phyloP scores from a whole-genome alignment of 2,797 vertebrate genomes.

The Betta splendens region DNA sequence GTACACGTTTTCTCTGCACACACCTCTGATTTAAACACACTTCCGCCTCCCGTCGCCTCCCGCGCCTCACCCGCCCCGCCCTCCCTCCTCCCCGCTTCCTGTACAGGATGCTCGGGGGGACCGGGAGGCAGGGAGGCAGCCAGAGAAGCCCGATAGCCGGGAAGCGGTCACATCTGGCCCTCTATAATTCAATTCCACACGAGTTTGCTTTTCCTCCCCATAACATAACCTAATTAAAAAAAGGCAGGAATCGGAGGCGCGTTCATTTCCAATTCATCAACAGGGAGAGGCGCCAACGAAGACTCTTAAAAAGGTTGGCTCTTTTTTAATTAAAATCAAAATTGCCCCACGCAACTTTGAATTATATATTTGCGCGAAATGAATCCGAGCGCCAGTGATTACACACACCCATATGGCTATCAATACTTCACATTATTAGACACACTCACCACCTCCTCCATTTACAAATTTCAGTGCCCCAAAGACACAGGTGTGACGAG shows the following conservation, averaged over 20 bases:
- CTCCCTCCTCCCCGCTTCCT: conserved; percentile 53
- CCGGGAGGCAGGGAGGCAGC: conserved; percentile 48
- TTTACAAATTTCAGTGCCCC: conserved; percentile 51
- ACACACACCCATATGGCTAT: conserved; percentile 72
- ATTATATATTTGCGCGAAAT: conserved; percentile 81
- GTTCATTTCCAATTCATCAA: conserved; percentile 81
- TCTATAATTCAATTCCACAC: conserved; percentile 77
- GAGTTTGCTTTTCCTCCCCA: conserved; percentile 76
- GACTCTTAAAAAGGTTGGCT: conserved; percentile 73
- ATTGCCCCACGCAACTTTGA: conserved; percentile 76
- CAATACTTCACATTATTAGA: conserved; percentile 71
- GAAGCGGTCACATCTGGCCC: conserved; percentile 77
- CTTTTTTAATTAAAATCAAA: conserved; percentile 83
- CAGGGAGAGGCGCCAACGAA: conserved; percentile 58
- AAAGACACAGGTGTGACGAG: conserved; percentile 66
- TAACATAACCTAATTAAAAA: conserved; percentile 82
- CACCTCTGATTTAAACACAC: conserved; percentile 58
- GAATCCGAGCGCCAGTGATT: conserved; percentile 72
- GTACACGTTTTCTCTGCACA: conserved; percentile 60
- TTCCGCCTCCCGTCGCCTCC: conserved; percentile 48
- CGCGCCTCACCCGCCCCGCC: conserved; percentile 14
- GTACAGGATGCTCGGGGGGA: conserved; percentile 53
- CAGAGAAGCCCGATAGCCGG: conserved; percentile 69
- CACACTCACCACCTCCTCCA: conserved; percentile 54
- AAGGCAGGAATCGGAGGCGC: conserved; percentile 66